A percentile compares a stretch with the other conserved stretches of the same genome.
These are phyloP conservation scores for Coelopa pilipes DNA, from an alignment of 2,888 invertebrate species.

Conservation along the genomic window DNA sequence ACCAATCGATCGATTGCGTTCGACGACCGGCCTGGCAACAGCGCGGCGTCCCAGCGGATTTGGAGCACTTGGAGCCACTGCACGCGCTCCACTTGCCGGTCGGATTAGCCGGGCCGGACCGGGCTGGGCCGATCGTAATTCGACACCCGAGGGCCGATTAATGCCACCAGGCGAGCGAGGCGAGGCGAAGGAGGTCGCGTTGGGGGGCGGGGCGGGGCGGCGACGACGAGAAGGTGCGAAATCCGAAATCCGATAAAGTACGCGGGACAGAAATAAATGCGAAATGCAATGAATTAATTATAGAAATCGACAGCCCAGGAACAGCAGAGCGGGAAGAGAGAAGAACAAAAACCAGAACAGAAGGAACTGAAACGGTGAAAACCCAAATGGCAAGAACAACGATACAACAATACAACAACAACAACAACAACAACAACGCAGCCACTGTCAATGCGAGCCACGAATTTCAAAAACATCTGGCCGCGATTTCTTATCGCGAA, in stretches of 20 bases:
- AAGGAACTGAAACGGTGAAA: too few relatives aligned
- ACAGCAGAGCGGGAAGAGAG: not conserved
- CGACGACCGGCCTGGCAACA: too few relatives aligned
- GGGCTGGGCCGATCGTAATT: not conserved
- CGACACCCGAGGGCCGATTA: slow-evolving; percentile 4
- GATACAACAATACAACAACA: too few relatives aligned
- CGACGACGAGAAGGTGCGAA: not conserved
- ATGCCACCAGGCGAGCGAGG: slow-evolving; percentile 10
- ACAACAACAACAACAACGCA: not conserved
- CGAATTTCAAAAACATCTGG: not conserved
- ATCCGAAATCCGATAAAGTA: too few relatives aligned
- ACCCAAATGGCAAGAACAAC: too few relatives aligned
- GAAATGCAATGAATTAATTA: not conserved
- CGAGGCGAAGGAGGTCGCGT: too few relatives aligned
- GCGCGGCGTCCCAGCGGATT: too few relatives aligned
- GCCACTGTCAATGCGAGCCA: slow-evolving; percentile 17
- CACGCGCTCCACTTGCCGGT: not conserved
- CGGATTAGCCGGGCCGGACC: not conserved
- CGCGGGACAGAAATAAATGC: not conserved
- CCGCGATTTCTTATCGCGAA: not conserved
- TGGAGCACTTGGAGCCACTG: not conserved
- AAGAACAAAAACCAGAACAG: not conserved
- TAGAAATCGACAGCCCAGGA: too few relatives aligned
- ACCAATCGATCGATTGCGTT: too few relatives aligned
- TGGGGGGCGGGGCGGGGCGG: not conserved